Conservation (phyloP, 1,140 invertebrate species). For the Temnothorax curvispinosus region DNA sequence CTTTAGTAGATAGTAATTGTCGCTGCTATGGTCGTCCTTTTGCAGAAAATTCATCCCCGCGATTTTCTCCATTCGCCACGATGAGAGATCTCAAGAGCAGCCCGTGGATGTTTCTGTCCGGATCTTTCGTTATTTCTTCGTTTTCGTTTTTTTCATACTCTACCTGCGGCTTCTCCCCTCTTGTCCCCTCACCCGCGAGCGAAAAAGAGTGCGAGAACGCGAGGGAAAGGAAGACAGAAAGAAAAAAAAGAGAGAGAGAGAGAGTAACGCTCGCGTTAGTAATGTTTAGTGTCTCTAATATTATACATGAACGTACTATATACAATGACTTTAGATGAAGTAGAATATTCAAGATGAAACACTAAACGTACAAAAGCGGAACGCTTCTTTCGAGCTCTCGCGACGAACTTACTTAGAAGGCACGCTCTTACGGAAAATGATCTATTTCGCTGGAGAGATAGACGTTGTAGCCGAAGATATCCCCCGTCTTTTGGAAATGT, state of each 20-base stretch:
- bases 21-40: no score
- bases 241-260: not conserved
- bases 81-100: constrained; percentile 24
- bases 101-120: constrained; percentile 14
- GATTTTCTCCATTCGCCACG: constrained; percentile 15
- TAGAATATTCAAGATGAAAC: constrained; percentile 49
- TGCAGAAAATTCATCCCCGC: no score
- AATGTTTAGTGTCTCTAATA: constrained; percentile 69
- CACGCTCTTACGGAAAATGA: constrained; percentile 25
- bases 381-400: constrained; percentile 53
- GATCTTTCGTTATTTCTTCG: constrained; percentile 32
- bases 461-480: not conserved
- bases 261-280: constrained; percentile 52
- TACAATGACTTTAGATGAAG: constrained; percentile 58
- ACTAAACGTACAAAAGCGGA: constrained; percentile 10
- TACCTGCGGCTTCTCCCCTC: constrained; percentile 29
- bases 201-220: not conserved
- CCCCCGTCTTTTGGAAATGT: constrained; percentile 7
- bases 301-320: constrained; percentile 60
- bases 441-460: constrained; percentile 43
- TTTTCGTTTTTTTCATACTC: constrained; percentile 36
- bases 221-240: not conserved
- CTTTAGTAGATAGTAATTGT: constrained; percentile 18
- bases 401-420: constrained; percentile 28
- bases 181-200: constrained; percentile 30